Base-by-base conservation (phyloP, 2,888 invertebrate genomes). In the Rambutsinella grinnellia region DNA sequence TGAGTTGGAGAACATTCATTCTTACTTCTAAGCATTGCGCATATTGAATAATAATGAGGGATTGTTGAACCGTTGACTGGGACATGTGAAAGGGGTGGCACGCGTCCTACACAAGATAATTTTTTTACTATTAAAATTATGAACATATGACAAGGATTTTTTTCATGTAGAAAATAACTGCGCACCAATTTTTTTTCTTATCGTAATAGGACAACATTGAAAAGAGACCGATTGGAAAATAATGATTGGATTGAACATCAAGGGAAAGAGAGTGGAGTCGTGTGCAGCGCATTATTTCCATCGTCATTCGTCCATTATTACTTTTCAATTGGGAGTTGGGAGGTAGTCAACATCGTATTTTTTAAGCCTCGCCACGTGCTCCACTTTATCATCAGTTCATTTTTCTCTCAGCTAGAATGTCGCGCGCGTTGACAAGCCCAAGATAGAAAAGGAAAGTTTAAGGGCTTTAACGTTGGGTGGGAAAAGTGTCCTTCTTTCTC, bases 11-110 rank as follows among this genome's bases (percentile, higher is more conserved):
- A 54, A 21, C 54, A 54, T 21, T 54, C 54, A 54, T 54, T 54
- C 54, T 19, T 54, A 21, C 8, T 54, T n/a, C 6, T 36, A 15
- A 15, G 8, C 54, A 21, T 19, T 10, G 54, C 54, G 21, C 23
- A 54, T 54, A 54, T 54, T 54, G 54, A n/a, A 54, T 54, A 54
- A 54, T 54, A 21, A 54, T 54, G 54, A 54, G 54, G 21, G 21
- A 54, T 36, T 36, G 36, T 36, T 5, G 36, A 15, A 49, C 8
- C 54, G 3, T 54, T 54, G 19, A 13, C 36, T 36, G 36, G 36
- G 13, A 36, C 13, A 13, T 13, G 36, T 8, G 36, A 13, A 54
- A 21, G 21, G 54, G 8, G 21, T 54, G 54, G 21, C 21, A 54
- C 54, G 54, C 23, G 10, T 23, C 17, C 36, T 5, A 36, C 36